Evolutionary conservation across 2,113 vertebrate genomes (phyloP), one percentile per base, ranked within the genome.

Genomic region (Cathartes aura): DNA sequence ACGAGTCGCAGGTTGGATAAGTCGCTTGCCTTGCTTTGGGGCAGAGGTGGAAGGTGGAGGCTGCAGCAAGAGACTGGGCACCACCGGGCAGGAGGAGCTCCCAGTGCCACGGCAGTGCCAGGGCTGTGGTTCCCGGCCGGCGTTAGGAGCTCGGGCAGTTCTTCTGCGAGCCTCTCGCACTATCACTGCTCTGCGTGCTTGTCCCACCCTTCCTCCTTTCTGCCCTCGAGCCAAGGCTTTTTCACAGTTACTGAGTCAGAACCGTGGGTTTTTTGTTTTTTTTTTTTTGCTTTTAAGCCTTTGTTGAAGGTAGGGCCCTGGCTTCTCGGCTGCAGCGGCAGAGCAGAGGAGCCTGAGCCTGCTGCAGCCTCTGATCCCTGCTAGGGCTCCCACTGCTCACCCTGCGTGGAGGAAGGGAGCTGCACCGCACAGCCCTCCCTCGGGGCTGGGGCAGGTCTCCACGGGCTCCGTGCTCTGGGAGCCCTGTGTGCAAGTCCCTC

Each of bases 281-380:
- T 29, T 60, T 34, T 71, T 29, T 29, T 32, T 36, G 7, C 43
- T 29, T 87, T 72, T 47, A 15, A 72, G 93, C 9, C 34, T 78
- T 93, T 95, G 88, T 95, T 87, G 42, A 92, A 87, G 89, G 93
- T 59, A 45, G 92, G 87, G 87, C 94, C 36, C 9, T 83, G 91
- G 36, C 74, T 67, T 27, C 86, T 48, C 26, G n/a, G 89, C 74
- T 80, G 87, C 74, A 50, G 82, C 21, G 19, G 3, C 30, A 42
- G 56, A 48, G 48, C 22, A 30, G 23, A 60, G 67, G 93, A 78
- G 17, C 22, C 45, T 11, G 56, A 88, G 66, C 72, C 20, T 18
- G 48, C 34, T 34, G 38, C 27, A 4, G n/a, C 50, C 42, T 80
- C 72, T 68, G 82, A 62, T 87, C 63, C 90, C 55, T 64, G 40